phyloP scores from a whole-genome alignment of 2,888 invertebrate species.

The Atherix ibis region DNA sequence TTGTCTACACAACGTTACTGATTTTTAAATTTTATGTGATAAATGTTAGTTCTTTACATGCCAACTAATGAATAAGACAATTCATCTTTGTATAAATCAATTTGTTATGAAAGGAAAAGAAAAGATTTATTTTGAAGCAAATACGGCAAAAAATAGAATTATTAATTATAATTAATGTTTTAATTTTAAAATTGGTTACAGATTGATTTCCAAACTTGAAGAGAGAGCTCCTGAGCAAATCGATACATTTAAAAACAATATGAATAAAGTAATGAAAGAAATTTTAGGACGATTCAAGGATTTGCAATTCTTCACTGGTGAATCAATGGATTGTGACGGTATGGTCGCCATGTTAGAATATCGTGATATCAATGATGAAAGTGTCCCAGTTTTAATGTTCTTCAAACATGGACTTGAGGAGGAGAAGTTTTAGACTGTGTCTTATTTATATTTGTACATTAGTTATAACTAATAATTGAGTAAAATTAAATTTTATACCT shows the following conservation, averaged over 20 bases:
- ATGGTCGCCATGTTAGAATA: slow-evolving; percentile 91
- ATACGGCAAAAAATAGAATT: no score
- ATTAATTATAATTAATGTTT: not conserved
- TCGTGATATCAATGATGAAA: slow-evolving; percentile 69
- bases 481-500: slow-evolving; percentile 11
- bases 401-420: slow-evolving; percentile 91
- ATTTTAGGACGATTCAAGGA: slow-evolving; percentile 82
- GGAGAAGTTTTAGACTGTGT: slow-evolving; percentile 66
- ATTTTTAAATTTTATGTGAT: no score
- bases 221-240: slow-evolving; percentile 71
- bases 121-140: no score
- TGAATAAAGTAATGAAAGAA: slow-evolving; percentile 88
- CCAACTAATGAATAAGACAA: no score
- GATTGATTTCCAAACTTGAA: slow-evolving; percentile 66
- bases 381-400: slow-evolving; percentile 82
- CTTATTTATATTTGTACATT: slow-evolving; percentile 3
- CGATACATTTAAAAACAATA: slow-evolving; percentile 75
- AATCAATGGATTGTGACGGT: slow-evolving; percentile 86
- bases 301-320: slow-evolving; percentile 81
- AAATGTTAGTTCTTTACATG: no score
- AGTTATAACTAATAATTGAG: slow-evolving; percentile 4
- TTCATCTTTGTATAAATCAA: no score
- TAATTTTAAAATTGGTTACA: slow-evolving; percentile 26
- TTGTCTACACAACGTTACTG: no score
- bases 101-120: no score